Evolutionary conservation across 2,888 invertebrate genomes (phyloP).

Genomic region (Ferdinandea cuprea): DNA sequence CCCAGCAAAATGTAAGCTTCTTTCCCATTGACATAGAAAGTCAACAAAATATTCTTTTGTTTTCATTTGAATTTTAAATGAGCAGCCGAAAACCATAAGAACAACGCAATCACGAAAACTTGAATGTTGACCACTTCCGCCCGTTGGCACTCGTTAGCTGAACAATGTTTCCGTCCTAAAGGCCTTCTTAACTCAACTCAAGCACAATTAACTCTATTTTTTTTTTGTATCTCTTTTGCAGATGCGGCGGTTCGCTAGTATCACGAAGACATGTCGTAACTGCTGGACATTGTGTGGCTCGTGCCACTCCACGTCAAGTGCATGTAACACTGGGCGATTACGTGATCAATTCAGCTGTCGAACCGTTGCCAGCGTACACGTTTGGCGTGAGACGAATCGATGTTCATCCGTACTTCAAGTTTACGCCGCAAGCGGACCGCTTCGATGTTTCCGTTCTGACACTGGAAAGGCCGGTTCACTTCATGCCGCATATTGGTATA

Average conservation of each 20-base stretch:
- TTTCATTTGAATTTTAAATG: slow-evolving; percentile 33
- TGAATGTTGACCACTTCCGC: slow-evolving; percentile 18
- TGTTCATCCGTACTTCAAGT: slow-evolving; percentile 95
- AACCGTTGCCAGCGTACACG: slow-evolving; percentile 94
- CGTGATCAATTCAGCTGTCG: slow-evolving; percentile 96
- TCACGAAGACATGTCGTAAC: slow-evolving; percentile 96
- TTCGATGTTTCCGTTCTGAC: slow-evolving; percentile 96
- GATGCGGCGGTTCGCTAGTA: slow-evolving; percentile 96
- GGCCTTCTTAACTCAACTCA: not conserved
- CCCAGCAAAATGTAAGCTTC: too few species aligned
- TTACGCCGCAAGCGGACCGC: slow-evolving; percentile 95
- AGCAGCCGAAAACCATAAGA: slow-evolving; percentile 20
- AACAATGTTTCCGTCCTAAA: not conserved
- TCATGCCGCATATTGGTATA: slow-evolving; percentile 92
- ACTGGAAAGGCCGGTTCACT: slow-evolving; percentile 94
- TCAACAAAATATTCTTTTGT: slow-evolving; percentile 22
- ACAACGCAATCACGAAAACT: slow-evolving; percentile 24
- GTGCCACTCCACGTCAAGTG: slow-evolving; percentile 94
- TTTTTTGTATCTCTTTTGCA: slow-evolving; percentile 80
- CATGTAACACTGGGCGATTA: slow-evolving; percentile 94
- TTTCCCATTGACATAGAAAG: slow-evolving; percentile 38
- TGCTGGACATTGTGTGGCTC: slow-evolving; percentile 96
- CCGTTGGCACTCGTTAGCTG: not conserved
- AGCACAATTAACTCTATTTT: slow-evolving; percentile 52
- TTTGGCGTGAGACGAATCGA: slow-evolving; percentile 95